A percentile compares a stretch with the other conserved stretches of the same genome.
Evolutionary conservation across 2,113 vertebrate species (phyloP).

Genomic region (Dasyornis broadbenti): DNA sequence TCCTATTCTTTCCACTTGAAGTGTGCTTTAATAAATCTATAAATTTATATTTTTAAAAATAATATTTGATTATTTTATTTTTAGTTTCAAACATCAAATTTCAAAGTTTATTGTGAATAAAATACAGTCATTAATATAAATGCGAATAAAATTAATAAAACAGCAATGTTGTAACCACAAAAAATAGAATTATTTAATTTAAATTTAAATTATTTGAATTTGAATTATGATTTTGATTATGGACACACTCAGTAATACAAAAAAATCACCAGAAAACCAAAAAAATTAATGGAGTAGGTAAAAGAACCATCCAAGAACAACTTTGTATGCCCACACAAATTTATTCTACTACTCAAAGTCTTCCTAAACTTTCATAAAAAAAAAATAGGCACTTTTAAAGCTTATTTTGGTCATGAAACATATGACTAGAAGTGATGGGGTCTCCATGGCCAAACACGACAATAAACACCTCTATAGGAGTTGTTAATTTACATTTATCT

Average conservation of each 20-base stretch:
- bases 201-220: background rate
- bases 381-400: background rate
- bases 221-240: background rate
- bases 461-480: background rate
- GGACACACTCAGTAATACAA: background rate
- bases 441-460: background rate
- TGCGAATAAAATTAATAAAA: background rate
- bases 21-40: background rate
- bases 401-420: background rate
- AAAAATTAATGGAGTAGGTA: background rate
- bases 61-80: background rate
- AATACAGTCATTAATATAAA: background rate
- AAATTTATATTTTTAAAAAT: background rate
- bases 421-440: background rate
- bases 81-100: background rate
- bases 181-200: background rate
- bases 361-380: background rate
- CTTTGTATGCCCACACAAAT: background rate
- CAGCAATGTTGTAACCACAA: background rate
- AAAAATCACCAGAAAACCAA: background rate
- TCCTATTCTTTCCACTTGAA: background rate
- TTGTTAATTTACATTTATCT: background rate
- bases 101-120: background rate
- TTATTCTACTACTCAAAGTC: background rate
- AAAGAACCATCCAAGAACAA: too few relatives aligned